phyloP scores from a whole-genome alignment of 2,888 invertebrate genomes.

The Scrobipalpa costella region DNA sequence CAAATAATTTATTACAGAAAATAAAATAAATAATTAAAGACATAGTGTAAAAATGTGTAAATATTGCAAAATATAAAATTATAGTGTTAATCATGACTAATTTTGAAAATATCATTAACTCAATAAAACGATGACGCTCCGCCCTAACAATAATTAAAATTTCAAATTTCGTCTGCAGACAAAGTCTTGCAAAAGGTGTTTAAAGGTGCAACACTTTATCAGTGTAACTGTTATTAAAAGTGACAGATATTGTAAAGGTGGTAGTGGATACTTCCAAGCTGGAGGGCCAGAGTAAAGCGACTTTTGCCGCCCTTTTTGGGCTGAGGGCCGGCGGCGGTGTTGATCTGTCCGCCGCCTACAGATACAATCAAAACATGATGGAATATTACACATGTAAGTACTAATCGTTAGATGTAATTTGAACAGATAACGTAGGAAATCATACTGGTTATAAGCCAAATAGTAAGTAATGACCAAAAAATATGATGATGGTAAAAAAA shows the following conservation, averaged over 20 bases:
- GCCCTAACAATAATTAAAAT: constrained; percentile 31
- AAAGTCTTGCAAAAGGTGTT: constrained; percentile 43
- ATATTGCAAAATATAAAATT: background rate
- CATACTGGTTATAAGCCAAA: too few relatives aligned
- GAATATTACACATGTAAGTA: constrained; percentile 98
- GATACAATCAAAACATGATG: constrained; percentile 99
- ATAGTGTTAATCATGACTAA: constrained; percentile 28
- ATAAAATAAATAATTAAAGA: background rate
- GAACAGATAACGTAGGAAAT: too few relatives aligned
- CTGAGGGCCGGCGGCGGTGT: constrained; percentile 86
- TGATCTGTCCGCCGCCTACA: constrained; percentile 96
- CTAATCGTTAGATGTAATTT: background rate
- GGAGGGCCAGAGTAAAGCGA: constrained; percentile 84
- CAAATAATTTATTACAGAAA: background rate
- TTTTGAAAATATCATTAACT: constrained; percentile 28
- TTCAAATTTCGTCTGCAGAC: constrained; percentile 34
- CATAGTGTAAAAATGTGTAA: background rate
- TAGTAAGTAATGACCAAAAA: background rate
- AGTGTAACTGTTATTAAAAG: constrained; percentile 38
- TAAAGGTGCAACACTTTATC: constrained; percentile 36
- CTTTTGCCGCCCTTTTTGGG: constrained; percentile 84
- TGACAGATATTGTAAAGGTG: constrained; percentile 40
- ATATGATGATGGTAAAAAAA: too few relatives aligned
- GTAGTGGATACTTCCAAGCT: constrained; percentile 75
- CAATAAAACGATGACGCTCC: constrained; percentile 31